Evolutionary conservation across 2,797 vertebrate genomes (phyloP).

Genomic region (Phataginus tricuspis): DNA sequence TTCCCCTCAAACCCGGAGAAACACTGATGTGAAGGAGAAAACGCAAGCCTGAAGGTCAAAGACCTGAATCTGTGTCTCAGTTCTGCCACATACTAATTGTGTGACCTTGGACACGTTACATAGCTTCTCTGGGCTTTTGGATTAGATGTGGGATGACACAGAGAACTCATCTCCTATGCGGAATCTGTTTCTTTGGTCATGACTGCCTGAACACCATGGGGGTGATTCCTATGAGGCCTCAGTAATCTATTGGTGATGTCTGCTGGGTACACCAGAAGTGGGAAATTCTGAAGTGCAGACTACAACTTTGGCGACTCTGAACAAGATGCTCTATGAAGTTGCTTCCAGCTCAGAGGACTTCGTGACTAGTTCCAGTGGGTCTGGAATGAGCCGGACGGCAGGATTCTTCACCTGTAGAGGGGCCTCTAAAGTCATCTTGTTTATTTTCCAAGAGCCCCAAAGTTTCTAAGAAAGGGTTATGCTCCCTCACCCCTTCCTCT

Average conservation of each 20-base stretch:
- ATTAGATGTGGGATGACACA: neutral
- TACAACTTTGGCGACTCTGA: neutral
- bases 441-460: neutral
- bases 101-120: neutral
- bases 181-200: neutral
- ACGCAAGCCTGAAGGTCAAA: neutral
- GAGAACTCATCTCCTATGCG: neutral
- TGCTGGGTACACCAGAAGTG: neutral
- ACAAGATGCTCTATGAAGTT: neutral
- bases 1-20: neutral
- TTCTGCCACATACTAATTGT: neutral
- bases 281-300: accelerated
- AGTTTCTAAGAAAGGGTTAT: neutral
- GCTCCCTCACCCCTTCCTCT: neutral
- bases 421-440: neutral
- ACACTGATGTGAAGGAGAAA: neutral
- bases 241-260: neutral
- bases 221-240: neutral
- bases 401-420: neutral
- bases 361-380: neutral
- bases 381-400: neutral
- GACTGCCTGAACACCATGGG: too few relatives aligned
- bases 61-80: neutral
- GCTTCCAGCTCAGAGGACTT: neutral
- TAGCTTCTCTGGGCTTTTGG: neutral